phyloP scores from a whole-genome alignment of 64 coral and sea anemone genomes.

The Montipora foliosa region DNA sequence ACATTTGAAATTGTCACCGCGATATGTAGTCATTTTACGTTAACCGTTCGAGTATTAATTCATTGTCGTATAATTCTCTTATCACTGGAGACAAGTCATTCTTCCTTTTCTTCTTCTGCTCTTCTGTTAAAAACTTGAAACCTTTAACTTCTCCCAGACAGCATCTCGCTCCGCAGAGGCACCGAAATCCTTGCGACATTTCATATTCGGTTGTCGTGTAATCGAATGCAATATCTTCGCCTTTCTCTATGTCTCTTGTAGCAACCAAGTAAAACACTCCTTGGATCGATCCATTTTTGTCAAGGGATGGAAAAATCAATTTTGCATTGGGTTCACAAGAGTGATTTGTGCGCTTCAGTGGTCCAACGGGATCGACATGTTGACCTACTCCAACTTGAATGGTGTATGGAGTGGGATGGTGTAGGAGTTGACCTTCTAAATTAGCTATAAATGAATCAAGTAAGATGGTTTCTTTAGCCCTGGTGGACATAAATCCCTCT shows the following conservation, averaged over 20 bases:
- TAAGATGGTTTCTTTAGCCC: neutral
- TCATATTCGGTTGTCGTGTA: conserved; percentile 44
- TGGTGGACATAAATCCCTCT: neutral
- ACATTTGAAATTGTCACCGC: too few species aligned
- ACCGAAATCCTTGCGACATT: neutral
- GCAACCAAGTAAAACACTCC: conserved; percentile 20
- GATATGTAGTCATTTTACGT: too few species aligned
- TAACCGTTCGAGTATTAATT: too few species aligned
- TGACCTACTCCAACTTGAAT: neutral
- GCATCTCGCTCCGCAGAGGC: neutral
- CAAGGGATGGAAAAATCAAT: neutral
- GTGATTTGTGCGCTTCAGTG: neutral
- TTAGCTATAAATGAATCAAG: neutral
- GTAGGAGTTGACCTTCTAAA: neutral
- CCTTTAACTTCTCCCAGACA: conserved; percentile 56
- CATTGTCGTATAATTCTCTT: too few species aligned
- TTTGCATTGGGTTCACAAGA: conserved; percentile 1
- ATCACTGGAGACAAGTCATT: conserved; percentile 1
- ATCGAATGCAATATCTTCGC: conserved; percentile 61
- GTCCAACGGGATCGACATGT: neutral
- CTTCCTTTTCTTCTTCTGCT: conserved; percentile 17
- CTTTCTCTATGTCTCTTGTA: conserved; percentile 30
- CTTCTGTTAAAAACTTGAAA: conserved; percentile 32
- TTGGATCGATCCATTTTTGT: neutral
- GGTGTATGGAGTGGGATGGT: neutral